Percentiles rank a stretch among this genome's conserved stretches.
These are phyloP conservation scores for Microctonus brassicae DNA, from an alignment of 2,888 invertebrate genomes.

Conservation along the genomic window DNA sequence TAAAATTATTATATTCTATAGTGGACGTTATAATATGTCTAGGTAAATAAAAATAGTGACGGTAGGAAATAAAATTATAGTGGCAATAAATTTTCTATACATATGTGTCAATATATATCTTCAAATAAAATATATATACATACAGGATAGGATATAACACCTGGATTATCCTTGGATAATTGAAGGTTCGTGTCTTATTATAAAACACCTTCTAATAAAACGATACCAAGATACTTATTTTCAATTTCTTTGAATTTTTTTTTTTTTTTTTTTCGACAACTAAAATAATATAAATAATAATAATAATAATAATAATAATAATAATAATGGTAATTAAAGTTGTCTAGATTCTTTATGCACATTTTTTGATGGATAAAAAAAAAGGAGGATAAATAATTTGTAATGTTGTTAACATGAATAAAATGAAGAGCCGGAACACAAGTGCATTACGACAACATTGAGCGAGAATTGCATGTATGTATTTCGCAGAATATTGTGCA, in stretches of 20 bases:
- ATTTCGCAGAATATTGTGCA: neutral
- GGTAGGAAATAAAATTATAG: neutral
- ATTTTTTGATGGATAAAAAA: too few species aligned
- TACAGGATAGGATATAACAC: neutral
- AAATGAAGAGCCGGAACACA: constrained; percentile 17
- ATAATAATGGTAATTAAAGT: too few species aligned
- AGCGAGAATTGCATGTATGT: constrained; percentile 36
- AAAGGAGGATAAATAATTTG: constrained; percentile 10
- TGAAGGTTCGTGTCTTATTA: too few species aligned
- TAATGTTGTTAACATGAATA: constrained; percentile 17
- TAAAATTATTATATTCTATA: neutral
- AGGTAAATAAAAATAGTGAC: neutral
- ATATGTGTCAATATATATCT: neutral
- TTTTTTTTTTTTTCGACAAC: too few species aligned
- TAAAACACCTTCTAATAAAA: too few species aligned
- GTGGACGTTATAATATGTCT: too few species aligned
- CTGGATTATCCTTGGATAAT: neutral
- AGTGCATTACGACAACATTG: constrained; percentile 36
- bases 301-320: too few species aligned
- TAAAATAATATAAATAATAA: too few species aligned
- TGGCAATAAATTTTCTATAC: neutral
- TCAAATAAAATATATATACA: too few species aligned
- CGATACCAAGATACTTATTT: neutral
- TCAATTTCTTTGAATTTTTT: too few species aligned
- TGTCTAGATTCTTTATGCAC: too few species aligned